A percentile compares a stretch with the other conserved stretches of the same genome.
Conservation (phyloP, 2,113 vertebrate species). For the Esox niger region DNA sequence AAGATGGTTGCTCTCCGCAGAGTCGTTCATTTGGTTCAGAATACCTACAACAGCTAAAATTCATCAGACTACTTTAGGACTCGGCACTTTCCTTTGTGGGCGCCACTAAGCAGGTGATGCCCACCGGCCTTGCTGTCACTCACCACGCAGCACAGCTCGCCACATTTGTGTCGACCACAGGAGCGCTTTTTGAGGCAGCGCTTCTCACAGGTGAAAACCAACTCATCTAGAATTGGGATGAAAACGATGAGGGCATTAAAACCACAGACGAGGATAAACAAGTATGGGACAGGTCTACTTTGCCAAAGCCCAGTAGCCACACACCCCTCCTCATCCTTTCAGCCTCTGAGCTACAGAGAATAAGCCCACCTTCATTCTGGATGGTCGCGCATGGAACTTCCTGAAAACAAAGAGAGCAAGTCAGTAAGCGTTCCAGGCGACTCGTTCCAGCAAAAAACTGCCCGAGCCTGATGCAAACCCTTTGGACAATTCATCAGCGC, state of each 20-base stretch:
- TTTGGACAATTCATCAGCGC: too few species aligned
- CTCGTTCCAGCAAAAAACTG: too few species aligned
- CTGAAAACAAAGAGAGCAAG: slow-evolving; percentile 61
- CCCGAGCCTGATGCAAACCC: too few species aligned
- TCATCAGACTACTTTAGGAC: too few species aligned
- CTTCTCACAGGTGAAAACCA: slow-evolving; percentile 89
- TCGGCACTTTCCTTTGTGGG: too few species aligned
- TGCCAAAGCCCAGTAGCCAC: background rate
- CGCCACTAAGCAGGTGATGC: too few species aligned
- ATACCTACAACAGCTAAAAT: too few species aligned
- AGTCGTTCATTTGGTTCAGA: too few species aligned
- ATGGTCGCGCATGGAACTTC: slow-evolving; percentile 88
- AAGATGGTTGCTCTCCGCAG: too few species aligned
- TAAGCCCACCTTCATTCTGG: slow-evolving; percentile 84
- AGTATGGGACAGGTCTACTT: background rate
- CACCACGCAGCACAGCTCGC: slow-evolving; percentile 95
- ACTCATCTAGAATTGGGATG: slow-evolving; percentile 69
- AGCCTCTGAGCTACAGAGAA: background rate
- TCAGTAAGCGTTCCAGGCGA: too few species aligned
- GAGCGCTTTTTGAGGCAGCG: slow-evolving; percentile 93
- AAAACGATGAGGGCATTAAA: slow-evolving; percentile 15
- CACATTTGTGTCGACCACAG: slow-evolving; percentile 95
- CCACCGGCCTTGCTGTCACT: slow-evolving; percentile 45
- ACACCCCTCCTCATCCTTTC: too few species aligned
- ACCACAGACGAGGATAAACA: background rate